Percentiles rank a stretch among this genome's conserved stretches.
Evolutionary conservation across 2,797 vertebrate genomes (phyloP).

Genomic region (Spinibarbus caldwelli): DNA sequence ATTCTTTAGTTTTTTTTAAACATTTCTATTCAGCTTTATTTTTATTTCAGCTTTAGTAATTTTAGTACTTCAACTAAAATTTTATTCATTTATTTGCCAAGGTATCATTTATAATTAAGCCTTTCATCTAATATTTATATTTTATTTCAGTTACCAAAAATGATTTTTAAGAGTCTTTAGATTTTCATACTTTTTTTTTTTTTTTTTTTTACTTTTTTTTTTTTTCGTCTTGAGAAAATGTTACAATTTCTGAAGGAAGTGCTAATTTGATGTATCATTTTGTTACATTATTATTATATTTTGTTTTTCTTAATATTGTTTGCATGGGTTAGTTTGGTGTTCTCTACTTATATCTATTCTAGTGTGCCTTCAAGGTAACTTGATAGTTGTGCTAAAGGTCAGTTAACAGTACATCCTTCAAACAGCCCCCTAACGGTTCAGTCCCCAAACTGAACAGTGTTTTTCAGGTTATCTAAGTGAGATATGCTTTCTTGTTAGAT

Average conservation of each 20-base stretch:
- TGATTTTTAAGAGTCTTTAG: background rate
- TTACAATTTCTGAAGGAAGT: background rate
- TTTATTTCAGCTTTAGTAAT: too few species aligned
- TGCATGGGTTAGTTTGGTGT: slow-evolving; percentile 21
- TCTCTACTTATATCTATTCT: background rate
- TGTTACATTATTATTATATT: background rate
- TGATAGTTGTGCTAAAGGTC: slow-evolving; percentile 33
- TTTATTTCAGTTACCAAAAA: background rate
- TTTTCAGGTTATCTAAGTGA: background rate
- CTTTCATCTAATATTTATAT: background rate
- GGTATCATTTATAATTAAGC: too few species aligned
- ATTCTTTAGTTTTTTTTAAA: background rate
- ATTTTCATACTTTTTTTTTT: background rate
- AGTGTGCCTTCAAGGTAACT: slow-evolving; percentile 11
- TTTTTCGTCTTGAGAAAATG: background rate
- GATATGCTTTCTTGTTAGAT: background rate
- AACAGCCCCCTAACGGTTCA: background rate
- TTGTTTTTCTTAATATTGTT: background rate
- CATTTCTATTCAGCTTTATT: background rate
- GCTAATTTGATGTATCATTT: background rate
- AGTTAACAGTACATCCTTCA: background rate
- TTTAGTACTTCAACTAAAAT: too few species aligned
- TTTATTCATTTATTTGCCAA: too few species aligned
- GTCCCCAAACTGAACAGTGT: background rate
- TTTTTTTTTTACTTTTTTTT: too few species aligned